Evolutionary conservation across 2,797 vertebrate species (phyloP).

Genomic region (Gephyroberyx darwinii): DNA sequence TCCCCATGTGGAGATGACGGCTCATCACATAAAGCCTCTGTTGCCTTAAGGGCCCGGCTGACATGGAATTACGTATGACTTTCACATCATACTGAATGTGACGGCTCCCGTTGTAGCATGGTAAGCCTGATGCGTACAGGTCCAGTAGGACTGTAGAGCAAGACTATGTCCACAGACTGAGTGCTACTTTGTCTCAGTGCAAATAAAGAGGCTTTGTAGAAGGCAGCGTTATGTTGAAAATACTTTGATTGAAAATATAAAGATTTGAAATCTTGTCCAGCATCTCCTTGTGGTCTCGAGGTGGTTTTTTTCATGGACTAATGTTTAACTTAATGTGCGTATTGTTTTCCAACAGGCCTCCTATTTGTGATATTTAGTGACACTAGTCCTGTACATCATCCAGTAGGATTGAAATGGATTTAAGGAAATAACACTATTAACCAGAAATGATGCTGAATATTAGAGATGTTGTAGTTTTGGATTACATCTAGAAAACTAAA

Average conservation of each 20-base stretch:
- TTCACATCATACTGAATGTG: neutral
- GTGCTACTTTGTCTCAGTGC: neutral
- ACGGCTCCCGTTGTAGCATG: neutral
- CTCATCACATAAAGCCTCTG: neutral
- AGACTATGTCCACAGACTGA: neutral
- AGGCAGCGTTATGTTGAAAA: neutral
- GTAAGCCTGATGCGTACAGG: neutral
- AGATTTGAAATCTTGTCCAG: neutral
- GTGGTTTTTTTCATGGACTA: neutral
- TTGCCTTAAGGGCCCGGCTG: constrained; percentile 5
- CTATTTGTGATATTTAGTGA: neutral
- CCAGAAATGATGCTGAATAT: constrained; percentile 10
- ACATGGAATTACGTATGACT: constrained; percentile 1
- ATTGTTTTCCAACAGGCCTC: neutral
- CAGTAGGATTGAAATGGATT: constrained; percentile 18
- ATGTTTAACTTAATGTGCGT: neutral
- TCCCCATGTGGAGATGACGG: constrained; percentile 80
- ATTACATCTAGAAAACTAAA: constrained; percentile 1
- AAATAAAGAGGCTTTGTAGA: neutral
- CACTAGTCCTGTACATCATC: neutral
- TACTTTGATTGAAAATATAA: neutral
- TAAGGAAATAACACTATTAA: constrained; percentile 18
- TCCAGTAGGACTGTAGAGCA: constrained; percentile 1
- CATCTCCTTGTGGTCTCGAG: constrained; percentile 7
- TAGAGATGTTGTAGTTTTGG: constrained; percentile 4